Base-by-base conservation (phyloP, 92 coral and sea anemone genomes). In the Pocillopora meandrina region DNA sequence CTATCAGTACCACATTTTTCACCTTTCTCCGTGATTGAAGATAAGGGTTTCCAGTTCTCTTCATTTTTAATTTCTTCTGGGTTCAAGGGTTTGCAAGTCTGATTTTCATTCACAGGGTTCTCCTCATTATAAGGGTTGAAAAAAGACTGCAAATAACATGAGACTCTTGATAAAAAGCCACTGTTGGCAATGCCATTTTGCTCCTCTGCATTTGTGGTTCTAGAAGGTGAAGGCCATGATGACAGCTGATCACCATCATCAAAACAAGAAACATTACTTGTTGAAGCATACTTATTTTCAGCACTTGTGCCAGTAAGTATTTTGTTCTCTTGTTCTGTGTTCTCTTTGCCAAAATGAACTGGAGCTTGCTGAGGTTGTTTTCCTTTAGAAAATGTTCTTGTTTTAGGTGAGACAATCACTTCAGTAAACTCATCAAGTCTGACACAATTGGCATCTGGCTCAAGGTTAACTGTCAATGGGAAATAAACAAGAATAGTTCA, bases 361-460 rank as follows among this genome's bases (percentile, higher is more conserved):
- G 72, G 12, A 63, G 36, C 9, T 31, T 73, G 63, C 52, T 52
- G 72, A 1, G 9, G 26, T 49, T 26, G 62, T 49, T 82, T 72
- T 47, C 62, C 13, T 15, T 49, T 33, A 49, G 79, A 10, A 20
- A 79, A 61, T 81, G 35, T 56, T 65, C 95, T 89, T 80, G 82
- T 55, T 81, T 89, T 91, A 57, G 96, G 93, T 15, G 95, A 82
- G 47, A 96, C 76, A 35, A 90, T 77, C n/a, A 96, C 94, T 71
- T 96, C 97, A 12, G 99, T 94, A 69, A 92, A 92, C 86, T 96
- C 97, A 58, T 94, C 97, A 61, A 96, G 85, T 64, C 88, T 87
- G 33, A 90, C 84, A 82, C 95, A 96, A 10, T 66, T 55, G 71
- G 90, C 84, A 13, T 17, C 58, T 20, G 99, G 99, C 78, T 88